phyloP scores from a whole-genome alignment of 2,113 vertebrate species.

The Petroica traversi region DNA sequence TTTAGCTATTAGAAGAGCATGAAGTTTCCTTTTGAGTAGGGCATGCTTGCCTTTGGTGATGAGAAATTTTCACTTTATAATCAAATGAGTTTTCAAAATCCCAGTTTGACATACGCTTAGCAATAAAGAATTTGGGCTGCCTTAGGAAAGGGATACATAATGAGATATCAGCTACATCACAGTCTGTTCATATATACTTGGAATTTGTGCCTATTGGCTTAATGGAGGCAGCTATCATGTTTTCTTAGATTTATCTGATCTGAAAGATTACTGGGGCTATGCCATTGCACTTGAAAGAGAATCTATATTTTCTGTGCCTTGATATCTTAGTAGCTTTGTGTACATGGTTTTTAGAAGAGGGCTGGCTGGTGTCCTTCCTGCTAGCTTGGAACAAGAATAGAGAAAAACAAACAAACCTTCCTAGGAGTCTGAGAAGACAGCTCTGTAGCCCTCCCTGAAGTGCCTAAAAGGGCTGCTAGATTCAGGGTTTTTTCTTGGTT shows the following conservation, averaged over 20 bases:
- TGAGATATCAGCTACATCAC: neutral
- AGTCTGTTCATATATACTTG: neutral
- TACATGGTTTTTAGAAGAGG: neutral
- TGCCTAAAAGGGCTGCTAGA: neutral
- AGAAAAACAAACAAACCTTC: neutral
- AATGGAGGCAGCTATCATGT: neutral
- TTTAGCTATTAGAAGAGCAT: neutral
- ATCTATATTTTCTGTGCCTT: neutral
- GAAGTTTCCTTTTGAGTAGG: neutral
- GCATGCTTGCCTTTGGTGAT: neutral
- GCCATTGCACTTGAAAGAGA: neutral
- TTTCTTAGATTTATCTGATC: neutral
- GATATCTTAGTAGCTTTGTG: neutral
- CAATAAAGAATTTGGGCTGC: neutral
- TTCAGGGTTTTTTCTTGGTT: accelerated
- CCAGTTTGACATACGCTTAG: neutral
- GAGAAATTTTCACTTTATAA: neutral
- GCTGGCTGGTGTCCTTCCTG: neutral
- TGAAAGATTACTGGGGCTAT: neutral
- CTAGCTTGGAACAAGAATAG: neutral
- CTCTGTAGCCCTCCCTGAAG: neutral
- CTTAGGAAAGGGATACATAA: neutral
- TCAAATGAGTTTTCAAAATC: neutral
- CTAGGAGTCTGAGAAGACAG: neutral
- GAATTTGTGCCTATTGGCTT: neutral